A percentile compares a stretch with the other conserved stretches of the same genome.
These are phyloP conservation scores for Lophius piscatorius DNA, from an alignment of 2,113 vertebrate species.

Conservation along the genomic window DNA sequence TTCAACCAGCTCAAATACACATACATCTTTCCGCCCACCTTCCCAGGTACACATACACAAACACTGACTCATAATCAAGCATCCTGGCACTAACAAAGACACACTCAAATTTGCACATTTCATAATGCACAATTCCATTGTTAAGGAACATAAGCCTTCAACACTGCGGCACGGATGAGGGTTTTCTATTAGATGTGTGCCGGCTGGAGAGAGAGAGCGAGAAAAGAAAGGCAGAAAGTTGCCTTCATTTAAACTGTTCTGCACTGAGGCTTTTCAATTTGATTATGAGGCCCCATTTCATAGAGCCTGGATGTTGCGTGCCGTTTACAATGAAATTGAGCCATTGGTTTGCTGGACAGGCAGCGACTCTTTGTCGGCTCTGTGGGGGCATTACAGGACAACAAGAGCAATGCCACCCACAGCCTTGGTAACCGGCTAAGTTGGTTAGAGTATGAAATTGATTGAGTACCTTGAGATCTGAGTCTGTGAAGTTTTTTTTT, in stretches of 20 bases:
- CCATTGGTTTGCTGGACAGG: slow-evolving; percentile 41
- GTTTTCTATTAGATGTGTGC: slow-evolving; percentile 64
- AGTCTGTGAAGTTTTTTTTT: slow-evolving; percentile 20
- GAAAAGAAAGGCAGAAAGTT: slow-evolving; percentile 43
- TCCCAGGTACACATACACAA: slow-evolving; percentile 15
- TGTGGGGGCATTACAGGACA: slow-evolving; percentile 33
- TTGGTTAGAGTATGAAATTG: slow-evolving; percentile 15
- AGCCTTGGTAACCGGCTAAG: slow-evolving; percentile 31
- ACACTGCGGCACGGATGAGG: slow-evolving; percentile 37
- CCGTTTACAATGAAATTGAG: slow-evolving; percentile 64
- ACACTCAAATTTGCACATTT: slow-evolving; percentile 17
- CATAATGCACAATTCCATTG: slow-evolving; percentile 31
- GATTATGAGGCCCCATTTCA: slow-evolving; percentile 74
- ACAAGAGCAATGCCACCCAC: slow-evolving; percentile 23
- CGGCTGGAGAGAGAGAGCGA: slow-evolving; percentile 31
- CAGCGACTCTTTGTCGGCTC: slow-evolving; percentile 37
- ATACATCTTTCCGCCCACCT: slow-evolving; percentile 12
- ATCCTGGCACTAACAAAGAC: slow-evolving; percentile 25
- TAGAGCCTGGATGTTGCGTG: slow-evolving; percentile 56
- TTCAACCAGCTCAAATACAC: slow-evolving; percentile 34
- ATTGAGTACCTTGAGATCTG: slow-evolving; percentile 43
- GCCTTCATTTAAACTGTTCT: slow-evolving; percentile 75
- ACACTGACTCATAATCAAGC: slow-evolving; percentile 18
- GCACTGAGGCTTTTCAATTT: slow-evolving; percentile 77
- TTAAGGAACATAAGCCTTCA: slow-evolving; percentile 39